These are phyloP conservation scores for Brachystomella parvula DNA, from an alignment of 1,140 invertebrate genomes.

Conservation along the genomic window DNA sequence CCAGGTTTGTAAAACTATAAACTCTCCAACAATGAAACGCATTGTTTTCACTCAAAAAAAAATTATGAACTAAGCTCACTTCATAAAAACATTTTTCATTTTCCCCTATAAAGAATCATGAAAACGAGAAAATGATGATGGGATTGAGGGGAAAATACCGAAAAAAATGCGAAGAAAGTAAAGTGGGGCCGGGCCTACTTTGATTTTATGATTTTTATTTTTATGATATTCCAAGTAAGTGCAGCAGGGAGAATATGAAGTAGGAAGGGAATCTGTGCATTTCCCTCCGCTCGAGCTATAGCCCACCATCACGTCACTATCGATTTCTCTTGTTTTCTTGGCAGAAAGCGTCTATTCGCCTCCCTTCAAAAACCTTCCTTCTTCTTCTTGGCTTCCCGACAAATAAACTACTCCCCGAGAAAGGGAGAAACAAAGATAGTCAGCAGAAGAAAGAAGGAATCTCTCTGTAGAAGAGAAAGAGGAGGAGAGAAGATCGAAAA, in stretches of 20 bases:
- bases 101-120: too few species aligned
- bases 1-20: constrained; percentile 63
- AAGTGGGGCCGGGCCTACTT: too few species aligned
- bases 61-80: too few species aligned
- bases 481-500: background rate
- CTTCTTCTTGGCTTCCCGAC: background rate
- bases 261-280: background rate
- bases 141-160: too few species aligned
- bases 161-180: too few species aligned
- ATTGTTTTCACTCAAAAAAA: constrained; percentile 2
- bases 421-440: constrained; percentile 1
- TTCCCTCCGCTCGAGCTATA: too few species aligned
- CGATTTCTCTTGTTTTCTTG: constrained; percentile 19
- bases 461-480: background rate
- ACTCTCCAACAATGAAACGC: constrained; percentile 45
- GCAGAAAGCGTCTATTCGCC: background rate
- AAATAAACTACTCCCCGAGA: background rate
- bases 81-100: too few species aligned
- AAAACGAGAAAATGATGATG: too few species aligned
- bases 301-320: constrained; percentile 18
- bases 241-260: too few species aligned
- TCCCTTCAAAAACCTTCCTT: background rate
- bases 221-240: too few species aligned
- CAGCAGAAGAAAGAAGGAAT: too few species aligned
- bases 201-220: background rate